These are phyloP conservation scores for Pseudococcus viburni DNA, from an alignment of 2,888 invertebrate species.

Conservation along the genomic window DNA sequence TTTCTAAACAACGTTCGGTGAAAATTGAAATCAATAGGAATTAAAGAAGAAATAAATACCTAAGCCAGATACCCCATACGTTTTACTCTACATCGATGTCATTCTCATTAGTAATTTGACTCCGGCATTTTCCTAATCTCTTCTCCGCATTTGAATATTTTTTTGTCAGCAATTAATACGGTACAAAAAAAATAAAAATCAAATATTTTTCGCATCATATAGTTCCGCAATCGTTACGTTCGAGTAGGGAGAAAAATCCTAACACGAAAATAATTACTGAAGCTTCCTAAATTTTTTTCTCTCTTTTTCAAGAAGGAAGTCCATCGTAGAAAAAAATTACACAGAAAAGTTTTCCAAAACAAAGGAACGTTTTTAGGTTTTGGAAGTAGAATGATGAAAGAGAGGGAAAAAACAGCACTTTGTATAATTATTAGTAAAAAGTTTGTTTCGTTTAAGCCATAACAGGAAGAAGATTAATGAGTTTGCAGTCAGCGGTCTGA, in stretches of 20 bases:
- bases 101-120: not conserved
- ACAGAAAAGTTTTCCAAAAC: constrained; percentile 18
- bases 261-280: constrained; percentile 33
- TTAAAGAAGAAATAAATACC: not conserved
- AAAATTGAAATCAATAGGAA: not conserved
- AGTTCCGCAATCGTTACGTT: not conserved
- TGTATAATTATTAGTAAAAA: constrained; percentile 57
- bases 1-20: not conserved
- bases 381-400: constrained; percentile 12
- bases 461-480: constrained; percentile 57
- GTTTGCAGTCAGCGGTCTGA: constrained; percentile 59
- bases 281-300: not conserved
- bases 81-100: not conserved
- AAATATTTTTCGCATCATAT: constrained; percentile 14
- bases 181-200: not conserved
- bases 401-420: constrained; percentile 38
- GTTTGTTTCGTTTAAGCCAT: constrained; percentile 53
- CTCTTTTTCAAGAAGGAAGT: constrained; percentile 42
- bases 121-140: not conserved
- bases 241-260: not conserved
- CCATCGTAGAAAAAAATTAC: constrained; percentile 10
- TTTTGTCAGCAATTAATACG: not conserved
- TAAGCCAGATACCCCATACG: not conserved
- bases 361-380: constrained; percentile 46
- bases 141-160: not conserved